Evolutionary conservation across 2,113 vertebrate species (phyloP).

Genomic region (Ondatra zibethicus): DNA sequence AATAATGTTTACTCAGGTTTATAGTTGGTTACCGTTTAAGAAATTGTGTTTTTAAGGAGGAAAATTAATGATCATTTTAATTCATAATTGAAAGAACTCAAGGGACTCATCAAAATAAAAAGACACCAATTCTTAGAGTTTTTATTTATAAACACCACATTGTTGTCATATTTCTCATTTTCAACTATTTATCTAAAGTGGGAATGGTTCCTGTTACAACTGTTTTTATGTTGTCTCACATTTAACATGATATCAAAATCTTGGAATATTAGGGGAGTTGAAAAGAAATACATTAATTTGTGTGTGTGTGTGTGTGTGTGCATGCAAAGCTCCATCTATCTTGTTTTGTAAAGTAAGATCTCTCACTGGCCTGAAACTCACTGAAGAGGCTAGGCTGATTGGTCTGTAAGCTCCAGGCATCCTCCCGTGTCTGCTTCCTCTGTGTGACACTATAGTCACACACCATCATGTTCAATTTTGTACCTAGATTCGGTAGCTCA

Average conservation of each 20-base stretch:
- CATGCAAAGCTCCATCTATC: neutral
- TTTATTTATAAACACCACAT: neutral
- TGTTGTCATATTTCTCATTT: conserved; percentile 45
- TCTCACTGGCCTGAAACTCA: neutral
- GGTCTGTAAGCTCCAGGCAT: no score
- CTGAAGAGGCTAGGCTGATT: neutral
- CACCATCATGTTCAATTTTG: neutral
- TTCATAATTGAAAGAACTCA: neutral
- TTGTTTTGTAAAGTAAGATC: neutral
- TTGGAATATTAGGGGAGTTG: neutral
- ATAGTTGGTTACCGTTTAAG: neutral
- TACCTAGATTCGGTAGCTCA: neutral
- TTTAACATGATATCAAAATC: neutral
- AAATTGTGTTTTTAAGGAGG: neutral
- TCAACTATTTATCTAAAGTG: neutral
- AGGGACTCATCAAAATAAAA: conserved; percentile 13
- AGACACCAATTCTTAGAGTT: neutral
- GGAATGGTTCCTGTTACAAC: neutral
- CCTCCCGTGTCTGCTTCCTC: neutral
- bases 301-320: neutral
- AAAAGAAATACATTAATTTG: neutral
- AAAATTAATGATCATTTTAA: neutral
- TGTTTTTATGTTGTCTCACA: neutral
- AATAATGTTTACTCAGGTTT: conserved; percentile 33
- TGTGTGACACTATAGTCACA: neutral